A percentile compares a stretch with the other conserved stretches of the same genome.
Conservation (phyloP, 2,797 vertebrate species). For the Gobio occitaniae region DNA sequence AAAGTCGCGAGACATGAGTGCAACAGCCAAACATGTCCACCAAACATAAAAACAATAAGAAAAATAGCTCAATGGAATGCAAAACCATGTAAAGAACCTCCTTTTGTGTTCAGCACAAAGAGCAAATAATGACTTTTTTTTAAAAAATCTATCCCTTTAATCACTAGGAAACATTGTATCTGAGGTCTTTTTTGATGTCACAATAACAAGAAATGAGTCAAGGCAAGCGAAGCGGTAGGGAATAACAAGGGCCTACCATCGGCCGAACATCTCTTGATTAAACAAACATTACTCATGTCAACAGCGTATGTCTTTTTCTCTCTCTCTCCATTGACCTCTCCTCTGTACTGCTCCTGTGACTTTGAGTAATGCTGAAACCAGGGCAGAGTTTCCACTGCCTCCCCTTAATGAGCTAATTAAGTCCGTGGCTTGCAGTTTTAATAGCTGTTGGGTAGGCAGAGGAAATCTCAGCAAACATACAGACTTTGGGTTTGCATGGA, state of each 20-base stretch:
- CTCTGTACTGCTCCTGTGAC: slow-evolving; percentile 49
- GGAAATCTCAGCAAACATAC: slow-evolving; percentile 24
- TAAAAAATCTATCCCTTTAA: background rate
- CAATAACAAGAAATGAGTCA: background rate
- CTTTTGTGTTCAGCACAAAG: background rate
- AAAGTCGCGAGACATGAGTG: too few relatives aligned
- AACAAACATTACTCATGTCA: slow-evolving; percentile 50
- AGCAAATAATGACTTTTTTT: background rate
- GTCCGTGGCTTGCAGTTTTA: slow-evolving; percentile 27
- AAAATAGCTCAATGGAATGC: too few relatives aligned
- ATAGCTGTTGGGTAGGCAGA: slow-evolving; percentile 32
- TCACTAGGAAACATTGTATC: slow-evolving; percentile 9
- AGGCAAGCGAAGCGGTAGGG: background rate
- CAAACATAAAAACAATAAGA: too few relatives aligned
- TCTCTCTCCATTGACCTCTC: slow-evolving; percentile 44
- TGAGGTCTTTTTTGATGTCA: background rate
- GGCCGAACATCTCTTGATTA: slow-evolving; percentile 27
- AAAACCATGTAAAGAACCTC: too few relatives aligned
- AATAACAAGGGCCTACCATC: slow-evolving; percentile 50
- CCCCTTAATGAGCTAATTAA: slow-evolving; percentile 60
- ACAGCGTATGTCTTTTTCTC: slow-evolving; percentile 21
- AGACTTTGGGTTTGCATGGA: slow-evolving; percentile 7
- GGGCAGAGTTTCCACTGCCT: slow-evolving; percentile 26
- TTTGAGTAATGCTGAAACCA: slow-evolving; percentile 49
- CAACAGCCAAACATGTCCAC: too few relatives aligned